Evolutionary conservation across 2,888 invertebrate genomes (phyloP), one percentile per base, ranked within the genome.

Genomic region (Saturnia japonica): DNA sequence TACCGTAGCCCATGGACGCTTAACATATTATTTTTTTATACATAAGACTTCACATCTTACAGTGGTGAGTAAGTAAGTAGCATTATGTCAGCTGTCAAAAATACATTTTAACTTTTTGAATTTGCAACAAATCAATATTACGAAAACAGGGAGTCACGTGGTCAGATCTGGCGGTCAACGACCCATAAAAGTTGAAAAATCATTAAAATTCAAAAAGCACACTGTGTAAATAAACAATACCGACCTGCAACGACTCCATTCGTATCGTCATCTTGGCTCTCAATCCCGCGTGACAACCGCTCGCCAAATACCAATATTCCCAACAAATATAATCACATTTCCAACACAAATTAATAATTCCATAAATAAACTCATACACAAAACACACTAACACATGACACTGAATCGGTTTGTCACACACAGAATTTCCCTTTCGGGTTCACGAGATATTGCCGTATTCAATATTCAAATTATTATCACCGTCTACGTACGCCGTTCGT

Each of bases 191-290:
- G n/a, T n/a, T n/a, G n/a, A n/a, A n/a, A n/a, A n/a, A n/a, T n/a
- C n/a, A n/a, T n/a, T 47, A 47, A 47, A 28, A 22, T 25, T 22
- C 45, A 28, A 47, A 34, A 16, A 51, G 19, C 43, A 51, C 9
- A 22, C 54, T 6, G 42, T 22, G 80, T 82, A 84, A 83, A 85
- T 83, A 86, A 88, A 87, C 85, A 87, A 78, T 74, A 85, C 86
- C 80, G 80, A 86, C 87, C 87, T 43, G 43, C 43, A 83, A 75
- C 72, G 72, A 22, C 34, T 42, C 42, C 67, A 25, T 67, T 70
- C 51, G 70, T 64, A 70, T 51, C 42, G 54, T 60, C 57, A 60
- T 60, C 25, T 60, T 60, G 28, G 57, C 25, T 60, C 57, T 25
- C 57, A 0, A 43, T 28, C 25, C 70, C 42, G 25, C 54, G 9